These are phyloP conservation scores for Nanorana parkeri DNA, from an alignment of 2,113 vertebrate genomes.

Conservation along the genomic window DNA sequence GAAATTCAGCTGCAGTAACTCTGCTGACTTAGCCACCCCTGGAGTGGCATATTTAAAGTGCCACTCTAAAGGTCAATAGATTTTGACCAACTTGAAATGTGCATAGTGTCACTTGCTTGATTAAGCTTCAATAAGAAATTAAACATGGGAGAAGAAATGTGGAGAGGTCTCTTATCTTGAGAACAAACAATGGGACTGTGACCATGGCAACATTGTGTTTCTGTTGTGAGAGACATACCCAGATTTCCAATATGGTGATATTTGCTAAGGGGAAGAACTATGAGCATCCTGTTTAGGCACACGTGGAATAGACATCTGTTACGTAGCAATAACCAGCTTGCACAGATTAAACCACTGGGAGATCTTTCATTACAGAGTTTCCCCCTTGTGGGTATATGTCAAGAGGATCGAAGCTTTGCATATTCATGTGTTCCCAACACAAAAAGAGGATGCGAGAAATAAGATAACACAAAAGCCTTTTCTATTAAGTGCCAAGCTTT, in stretches of 20 bases:
- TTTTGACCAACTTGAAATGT: conserved; percentile 49
- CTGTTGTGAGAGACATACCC: conserved; percentile 49
- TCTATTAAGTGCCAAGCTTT: conserved; percentile 30
- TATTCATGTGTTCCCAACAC: conserved; percentile 46
- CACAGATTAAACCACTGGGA: conserved; percentile 63
- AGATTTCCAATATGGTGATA: conserved; percentile 71
- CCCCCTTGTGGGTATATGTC: conserved; percentile 60
- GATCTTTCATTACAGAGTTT: conserved; percentile 65
- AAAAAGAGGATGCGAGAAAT: conserved; percentile 53
- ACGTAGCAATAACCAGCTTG: conserved; percentile 60
- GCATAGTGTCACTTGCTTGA: conserved; percentile 53
- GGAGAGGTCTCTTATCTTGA: conserved; percentile 37
- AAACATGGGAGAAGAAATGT: conserved; percentile 37
- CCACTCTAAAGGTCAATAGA: conserved; percentile 50
- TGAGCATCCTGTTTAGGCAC: conserved; percentile 61
- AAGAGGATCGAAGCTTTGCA: conserved; percentile 61
- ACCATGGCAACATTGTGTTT: conserved; percentile 66
- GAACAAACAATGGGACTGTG: conserved; percentile 60
- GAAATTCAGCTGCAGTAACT: conserved; percentile 56
- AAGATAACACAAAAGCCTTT: conserved; percentile 49
- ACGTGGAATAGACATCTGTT: conserved; percentile 70
- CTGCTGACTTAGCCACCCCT: conserved; percentile 51
- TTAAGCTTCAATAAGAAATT: conserved; percentile 51
- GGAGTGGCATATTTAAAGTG: conserved; percentile 30
- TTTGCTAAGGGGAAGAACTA: conserved; percentile 71